Evolutionary conservation across 2,888 invertebrate species (phyloP), one percentile per base, ranked within the genome.

Genomic region (Isotomurus palustris): DNA sequence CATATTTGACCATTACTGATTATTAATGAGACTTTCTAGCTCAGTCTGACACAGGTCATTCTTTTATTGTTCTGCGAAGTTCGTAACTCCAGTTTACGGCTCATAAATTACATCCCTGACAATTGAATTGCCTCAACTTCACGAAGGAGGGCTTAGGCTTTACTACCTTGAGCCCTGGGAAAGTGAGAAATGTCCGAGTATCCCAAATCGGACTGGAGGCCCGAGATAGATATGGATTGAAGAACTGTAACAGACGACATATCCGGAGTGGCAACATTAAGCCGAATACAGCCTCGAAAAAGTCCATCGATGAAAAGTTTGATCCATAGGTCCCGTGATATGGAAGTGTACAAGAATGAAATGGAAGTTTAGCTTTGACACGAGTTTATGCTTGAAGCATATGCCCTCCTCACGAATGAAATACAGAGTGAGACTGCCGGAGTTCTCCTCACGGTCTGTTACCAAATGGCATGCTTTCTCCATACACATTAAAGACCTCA

Each of bases 1-100:
- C 48, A 21, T 25, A 51, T 51, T 60, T 58, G 59, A 53, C 60
- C 63, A 63, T 63, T 63, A 63, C 52, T 48, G 60, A 60, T 63
- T 60, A 63, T 63, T 63, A 63, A 63, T 60, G 63, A 63, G 60
- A 35, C 44, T 43, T 41, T 55, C 24, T 38, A 44, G 53, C 59
- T 57, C 53, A 25, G 29, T 38, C 50, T 51, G 54, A 54, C 54
- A 56, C 50, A 56, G 56, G 56, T 41, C 38, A 51, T 59, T 54
- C 59, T 51, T 58, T 58, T 50, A 58, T 58, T 49, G 53, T 36
- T 43, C 51, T 50, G 48, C 44, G 5, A 58, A 53, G 48, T 54
- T 40, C 53, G 49, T 47, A 47, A 51, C 56, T 44, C 50, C 36
- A 41, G 56, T 52, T 57, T 57, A 57, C 57, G 57, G 52, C 57